Percentiles rank a stretch among this genome's conserved stretches.
Conservation (phyloP, 2,888 invertebrate genomes). For the Andrena dorsata region DNA sequence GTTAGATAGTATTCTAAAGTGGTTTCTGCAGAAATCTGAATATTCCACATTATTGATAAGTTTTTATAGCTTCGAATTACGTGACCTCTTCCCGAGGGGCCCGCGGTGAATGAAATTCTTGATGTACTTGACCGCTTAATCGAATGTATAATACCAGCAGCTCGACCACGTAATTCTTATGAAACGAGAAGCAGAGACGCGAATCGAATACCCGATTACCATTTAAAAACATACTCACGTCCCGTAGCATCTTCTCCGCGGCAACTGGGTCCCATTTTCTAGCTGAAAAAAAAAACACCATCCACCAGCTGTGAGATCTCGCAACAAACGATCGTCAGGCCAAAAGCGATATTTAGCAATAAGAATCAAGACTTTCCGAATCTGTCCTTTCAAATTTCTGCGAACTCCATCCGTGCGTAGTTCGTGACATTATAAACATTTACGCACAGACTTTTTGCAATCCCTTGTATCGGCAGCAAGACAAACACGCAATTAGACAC, state of each 20-base stretch:
- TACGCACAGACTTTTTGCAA: neutral
- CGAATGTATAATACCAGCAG: neutral
- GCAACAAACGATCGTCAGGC: neutral
- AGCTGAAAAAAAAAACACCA: conserved; percentile 86
- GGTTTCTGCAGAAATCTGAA: no score
- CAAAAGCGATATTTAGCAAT: no score
- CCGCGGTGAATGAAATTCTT: neutral
- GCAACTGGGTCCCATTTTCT: conserved; percentile 94
- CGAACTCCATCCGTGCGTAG: neutral
- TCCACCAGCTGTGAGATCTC: neutral
- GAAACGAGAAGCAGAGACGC: neutral
- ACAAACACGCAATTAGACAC: neutral
- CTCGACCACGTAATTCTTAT: conserved; percentile 5
- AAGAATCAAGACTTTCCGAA: neutral
- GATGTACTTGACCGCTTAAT: neutral
- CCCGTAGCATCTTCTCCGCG: conserved; percentile 96
- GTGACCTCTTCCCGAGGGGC: no score
- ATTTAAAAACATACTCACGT: conserved; percentile 88
- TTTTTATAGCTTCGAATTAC: no score
- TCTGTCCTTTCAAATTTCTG: neutral
- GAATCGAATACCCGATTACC: neutral
- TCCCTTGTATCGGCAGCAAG: neutral
- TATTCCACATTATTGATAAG: no score
- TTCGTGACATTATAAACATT: neutral
- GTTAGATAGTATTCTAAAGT: no score